Percentiles rank a stretch among this genome's conserved stretches.
phyloP scores from a whole-genome alignment of 2,888 invertebrate species.

The Siphlonurus alternatus region DNA sequence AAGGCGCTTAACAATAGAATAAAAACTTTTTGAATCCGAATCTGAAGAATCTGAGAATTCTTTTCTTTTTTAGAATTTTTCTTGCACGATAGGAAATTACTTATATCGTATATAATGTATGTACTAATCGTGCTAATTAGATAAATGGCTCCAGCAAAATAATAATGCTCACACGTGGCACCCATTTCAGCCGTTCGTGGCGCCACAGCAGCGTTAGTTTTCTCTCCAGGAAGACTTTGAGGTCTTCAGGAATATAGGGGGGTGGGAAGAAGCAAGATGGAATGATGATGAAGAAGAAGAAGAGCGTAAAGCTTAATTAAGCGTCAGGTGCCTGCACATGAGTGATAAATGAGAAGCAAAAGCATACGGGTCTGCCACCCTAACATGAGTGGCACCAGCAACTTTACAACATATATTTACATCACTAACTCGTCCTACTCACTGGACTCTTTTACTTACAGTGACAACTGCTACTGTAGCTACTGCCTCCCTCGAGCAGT shows the following conservation, averaged over 20 bases:
- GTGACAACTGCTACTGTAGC: not conserved
- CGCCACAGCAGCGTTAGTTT: not conserved
- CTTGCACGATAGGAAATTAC: no score
- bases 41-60: no score
- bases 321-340: not conserved
- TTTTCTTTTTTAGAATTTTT: no score
- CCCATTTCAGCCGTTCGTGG: no score
- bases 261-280: not conserved
- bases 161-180: no score
- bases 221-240: not conserved
- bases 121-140: no score
- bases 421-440: not conserved
- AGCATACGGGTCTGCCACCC: not conserved
- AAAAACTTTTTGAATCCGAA: no score
- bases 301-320: not conserved
- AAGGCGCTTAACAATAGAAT: not conserved
- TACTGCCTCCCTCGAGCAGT: no score
- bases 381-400: not conserved
- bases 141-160: no score
- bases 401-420: not conserved
- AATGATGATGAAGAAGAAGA: not conserved
- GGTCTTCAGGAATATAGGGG: not conserved
- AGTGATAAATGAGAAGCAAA: not conserved
- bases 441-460: not conserved
- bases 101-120: no score